Evolutionary conservation across 2,797 vertebrate genomes (phyloP), one percentile per base, ranked within the genome.

Genomic region (Pangasius larnaudii): DNA sequence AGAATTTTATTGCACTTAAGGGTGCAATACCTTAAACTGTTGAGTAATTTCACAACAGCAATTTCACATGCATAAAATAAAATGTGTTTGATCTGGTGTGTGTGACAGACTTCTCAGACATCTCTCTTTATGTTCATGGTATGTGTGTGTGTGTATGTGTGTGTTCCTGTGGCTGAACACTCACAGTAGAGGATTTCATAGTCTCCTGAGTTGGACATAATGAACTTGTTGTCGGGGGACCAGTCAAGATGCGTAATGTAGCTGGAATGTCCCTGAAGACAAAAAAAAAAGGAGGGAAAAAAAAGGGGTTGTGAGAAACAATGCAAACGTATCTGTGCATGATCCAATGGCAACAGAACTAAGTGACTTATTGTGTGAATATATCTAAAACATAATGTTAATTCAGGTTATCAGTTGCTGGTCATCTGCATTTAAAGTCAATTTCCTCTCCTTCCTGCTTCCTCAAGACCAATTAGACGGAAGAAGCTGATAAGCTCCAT

Each of bases 141-240:
- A 36, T 75, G 39, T 71, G 4, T 72, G 75, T 71, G 51, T 51
- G 8, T 81, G 77, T 51, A 13, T 69, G 81, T 36, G 71, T 42
- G 11, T 75, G 65, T 39, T 65, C 22, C 3, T 67, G 49, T 42
- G 39, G 75, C 58, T 39, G 33, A 33, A 87, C 94, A 98, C 98
- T 99, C 93, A 99, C 98, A 99, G 96, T 99, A 99, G 90, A 99
- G 93, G 95, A 99, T 99, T 96, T 99, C 98, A 82, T 99, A 99
- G 96, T 99, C 98, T 95, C 98, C 98, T 56, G 98, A 99, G 96
- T 99, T 99, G 94, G 98, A 99, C 98, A 99, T 99, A 95, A 99
- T 98, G 91, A 97, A 97, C 91, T 97, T 98, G 95, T 99, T 99
- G 95, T 99, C 97, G 16, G 98, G 98, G 92, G 98, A 99, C 98